Evolutionary conservation across 2,113 vertebrate species (phyloP).

Genomic region (Physeter macrocephalus): DNA sequence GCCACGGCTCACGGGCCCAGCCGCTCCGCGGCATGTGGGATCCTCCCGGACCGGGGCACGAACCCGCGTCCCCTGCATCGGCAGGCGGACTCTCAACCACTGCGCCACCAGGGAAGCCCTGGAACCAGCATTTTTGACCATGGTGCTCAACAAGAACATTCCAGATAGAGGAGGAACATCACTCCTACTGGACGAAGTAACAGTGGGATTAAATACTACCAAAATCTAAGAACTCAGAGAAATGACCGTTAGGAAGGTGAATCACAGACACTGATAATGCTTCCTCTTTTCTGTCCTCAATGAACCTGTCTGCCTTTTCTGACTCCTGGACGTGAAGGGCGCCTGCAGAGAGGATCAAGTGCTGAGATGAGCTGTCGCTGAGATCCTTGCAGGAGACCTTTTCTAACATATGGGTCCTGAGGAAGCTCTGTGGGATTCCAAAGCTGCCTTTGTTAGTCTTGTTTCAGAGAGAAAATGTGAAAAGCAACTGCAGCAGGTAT

Average conservation of each 20-base stretch:
- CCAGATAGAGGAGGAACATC: background rate
- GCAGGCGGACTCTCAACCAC: too few relatives aligned
- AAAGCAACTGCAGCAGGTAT: background rate
- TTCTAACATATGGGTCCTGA: background rate
- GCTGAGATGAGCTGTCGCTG: background rate
- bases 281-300: background rate
- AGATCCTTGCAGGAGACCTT: background rate
- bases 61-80: too few relatives aligned
- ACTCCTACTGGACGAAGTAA: background rate
- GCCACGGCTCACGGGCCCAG: too few relatives aligned
- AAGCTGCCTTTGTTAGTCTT: background rate
- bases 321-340: background rate
- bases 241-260: background rate
- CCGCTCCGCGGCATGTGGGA: too few relatives aligned
- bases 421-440: background rate
- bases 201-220: background rate
- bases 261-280: background rate
- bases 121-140: background rate
- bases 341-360: background rate
- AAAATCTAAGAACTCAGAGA: background rate
- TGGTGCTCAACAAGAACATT: background rate
- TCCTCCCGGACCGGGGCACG: too few relatives aligned
- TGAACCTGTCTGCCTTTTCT: background rate
- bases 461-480: background rate
- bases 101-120: too few relatives aligned